Conservation (phyloP, 2,888 invertebrate species). For the Phoenoteleia sp. region DNA sequence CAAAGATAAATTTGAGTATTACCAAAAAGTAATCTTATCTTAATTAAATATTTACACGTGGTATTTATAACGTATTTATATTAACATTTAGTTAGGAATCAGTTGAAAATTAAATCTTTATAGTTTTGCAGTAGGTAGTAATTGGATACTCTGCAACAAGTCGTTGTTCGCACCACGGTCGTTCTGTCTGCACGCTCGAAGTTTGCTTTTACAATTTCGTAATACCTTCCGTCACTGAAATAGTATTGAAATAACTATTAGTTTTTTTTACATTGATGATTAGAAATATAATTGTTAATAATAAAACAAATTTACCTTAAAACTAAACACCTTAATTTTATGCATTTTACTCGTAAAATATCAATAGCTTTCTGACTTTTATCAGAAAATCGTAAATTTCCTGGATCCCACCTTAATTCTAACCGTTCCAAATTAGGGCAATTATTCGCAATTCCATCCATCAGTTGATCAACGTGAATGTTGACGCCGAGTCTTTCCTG, state of each 20-base stretch:
- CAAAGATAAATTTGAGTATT: slow-evolving; percentile 2
- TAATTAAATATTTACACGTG: slow-evolving; percentile 3
- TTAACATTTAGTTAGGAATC: background rate
- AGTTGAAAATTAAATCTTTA: slow-evolving; percentile 98
- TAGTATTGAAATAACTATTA: background rate
- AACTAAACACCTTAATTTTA: slow-evolving; percentile 96
- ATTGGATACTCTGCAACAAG: slow-evolving; percentile 98
- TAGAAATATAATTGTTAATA: background rate
- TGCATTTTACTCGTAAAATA: slow-evolving; percentile 97
- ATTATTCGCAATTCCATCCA: slow-evolving; percentile 98
- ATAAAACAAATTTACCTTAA: slow-evolving; percentile 90
- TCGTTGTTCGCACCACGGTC: slow-evolving; percentile 98
- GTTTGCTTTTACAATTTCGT: slow-evolving; percentile 99
- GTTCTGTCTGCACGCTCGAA: slow-evolving; percentile 99
- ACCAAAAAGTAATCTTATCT: slow-evolving; percentile 1
- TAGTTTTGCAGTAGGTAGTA: slow-evolving; percentile 97
- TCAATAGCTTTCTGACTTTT: slow-evolving; percentile 99
- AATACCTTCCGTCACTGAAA: slow-evolving; percentile 98
- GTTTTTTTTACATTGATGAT: too few species aligned
- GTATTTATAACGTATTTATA: background rate
- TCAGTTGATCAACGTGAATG: slow-evolving; percentile 98
- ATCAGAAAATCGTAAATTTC: slow-evolving; percentile 99
- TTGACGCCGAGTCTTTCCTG: slow-evolving; percentile 98
- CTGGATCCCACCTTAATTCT: slow-evolving; percentile 99
- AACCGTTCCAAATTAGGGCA: slow-evolving; percentile 96